Evolutionary conservation across 2,113 vertebrate genomes (phyloP).

Genomic region (Coryphaenoides rupestris): DNA sequence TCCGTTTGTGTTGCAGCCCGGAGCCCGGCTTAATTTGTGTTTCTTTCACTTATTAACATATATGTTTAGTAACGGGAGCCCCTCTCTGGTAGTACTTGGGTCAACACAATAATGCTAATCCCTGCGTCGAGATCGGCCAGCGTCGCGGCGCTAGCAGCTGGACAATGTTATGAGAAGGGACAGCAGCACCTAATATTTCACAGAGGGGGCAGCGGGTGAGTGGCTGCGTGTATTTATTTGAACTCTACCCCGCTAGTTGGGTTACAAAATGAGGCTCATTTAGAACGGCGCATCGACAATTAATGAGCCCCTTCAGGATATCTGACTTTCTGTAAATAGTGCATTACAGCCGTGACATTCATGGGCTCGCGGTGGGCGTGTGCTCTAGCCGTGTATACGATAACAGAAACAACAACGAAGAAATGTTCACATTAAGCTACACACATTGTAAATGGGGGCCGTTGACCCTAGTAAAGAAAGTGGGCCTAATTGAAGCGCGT

Average conservation of each 20-base stretch:
- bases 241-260: slow-evolving; percentile 50
- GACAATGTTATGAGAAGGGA: slow-evolving; percentile 65
- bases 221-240: slow-evolving; percentile 61
- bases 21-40: slow-evolving; percentile 62
- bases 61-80: slow-evolving; percentile 70
- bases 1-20: slow-evolving; percentile 55
- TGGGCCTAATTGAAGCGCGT: too few species aligned
- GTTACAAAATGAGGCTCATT: slow-evolving; percentile 48
- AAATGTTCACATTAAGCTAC: too few species aligned
- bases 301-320: slow-evolving; percentile 42
- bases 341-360: slow-evolving; percentile 31
- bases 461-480: too few species aligned
- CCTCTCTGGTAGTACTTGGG: slow-evolving; percentile 48
- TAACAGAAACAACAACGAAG: too few species aligned
- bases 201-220: slow-evolving; percentile 32
- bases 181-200: slow-evolving; percentile 64
- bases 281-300: slow-evolving; percentile 43
- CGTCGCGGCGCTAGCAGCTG: slow-evolving; percentile 41
- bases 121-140: slow-evolving; percentile 49
- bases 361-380: background rate
- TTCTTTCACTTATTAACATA: slow-evolving; percentile 72
- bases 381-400: too few species aligned
- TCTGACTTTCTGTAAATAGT: slow-evolving; percentile 52
- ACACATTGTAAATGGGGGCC: too few species aligned
- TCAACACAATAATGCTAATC: slow-evolving; percentile 76